Percentiles rank a stretch among this genome's conserved stretches.
phyloP scores from a whole-genome alignment of 2,888 invertebrate species.

The Slavum lentiscoides region DNA sequence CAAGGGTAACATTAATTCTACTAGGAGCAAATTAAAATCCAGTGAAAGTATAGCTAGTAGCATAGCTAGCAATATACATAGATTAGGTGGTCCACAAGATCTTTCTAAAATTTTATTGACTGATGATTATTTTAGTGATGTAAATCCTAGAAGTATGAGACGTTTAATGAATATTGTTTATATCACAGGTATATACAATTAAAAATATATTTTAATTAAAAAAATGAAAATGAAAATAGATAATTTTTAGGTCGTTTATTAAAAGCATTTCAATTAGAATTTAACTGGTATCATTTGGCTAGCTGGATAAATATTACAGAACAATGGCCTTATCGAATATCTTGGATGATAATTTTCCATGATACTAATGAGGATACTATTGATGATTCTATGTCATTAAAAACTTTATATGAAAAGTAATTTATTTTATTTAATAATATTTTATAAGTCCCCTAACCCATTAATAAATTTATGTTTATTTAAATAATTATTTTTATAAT shows the following conservation, averaged over 20 bases:
- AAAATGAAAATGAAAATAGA: neutral
- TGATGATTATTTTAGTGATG: constrained; percentile 98
- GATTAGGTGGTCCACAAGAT: constrained; percentile 74
- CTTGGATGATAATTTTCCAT: constrained; percentile 94
- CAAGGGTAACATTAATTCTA: constrained; percentile 49
- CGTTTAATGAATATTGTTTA: constrained; percentile 96
- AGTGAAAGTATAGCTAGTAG: constrained; percentile 91
- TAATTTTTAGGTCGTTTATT: constrained; percentile 78
- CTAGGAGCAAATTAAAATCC: constrained; percentile 70
- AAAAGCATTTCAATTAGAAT: constrained; percentile 98
- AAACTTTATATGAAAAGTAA: constrained; percentile 91
- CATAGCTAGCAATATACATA: constrained; percentile 83
- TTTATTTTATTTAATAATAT: neutral
- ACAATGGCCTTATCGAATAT: constrained; percentile 97
- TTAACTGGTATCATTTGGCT: constrained; percentile 97
- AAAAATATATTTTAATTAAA: neutral
- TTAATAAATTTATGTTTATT: neutral
- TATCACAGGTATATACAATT: constrained; percentile 73
- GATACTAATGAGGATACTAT: constrained; percentile 85
- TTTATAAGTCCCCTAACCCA: too few species aligned
- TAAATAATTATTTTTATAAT: neutral
- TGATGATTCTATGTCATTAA: constrained; percentile 83
- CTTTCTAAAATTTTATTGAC: constrained; percentile 85
- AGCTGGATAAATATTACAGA: constrained; percentile 98
- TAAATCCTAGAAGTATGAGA: constrained; percentile 95